Percentiles rank a stretch among this genome's conserved stretches.
phyloP scores from a whole-genome alignment of 2,113 vertebrate genomes.

The Microtus montanus region DNA sequence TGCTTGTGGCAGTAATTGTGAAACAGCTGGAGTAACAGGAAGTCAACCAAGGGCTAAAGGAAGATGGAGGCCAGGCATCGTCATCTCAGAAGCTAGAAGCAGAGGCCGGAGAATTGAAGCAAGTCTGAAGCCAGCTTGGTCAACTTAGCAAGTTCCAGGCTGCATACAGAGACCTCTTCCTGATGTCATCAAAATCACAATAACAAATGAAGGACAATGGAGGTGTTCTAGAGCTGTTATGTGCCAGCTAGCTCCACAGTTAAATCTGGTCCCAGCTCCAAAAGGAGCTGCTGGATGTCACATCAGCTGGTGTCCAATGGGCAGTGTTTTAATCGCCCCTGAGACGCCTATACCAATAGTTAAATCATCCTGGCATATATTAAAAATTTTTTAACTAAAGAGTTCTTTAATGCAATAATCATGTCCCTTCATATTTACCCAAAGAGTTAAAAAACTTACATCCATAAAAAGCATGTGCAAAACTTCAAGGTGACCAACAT shows the following conservation, averaged over 20 bases:
- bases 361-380: conserved; percentile 21
- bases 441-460: neutral
- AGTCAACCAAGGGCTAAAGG: too few species aligned
- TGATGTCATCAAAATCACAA: neutral
- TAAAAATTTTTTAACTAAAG: neutral
- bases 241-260: neutral
- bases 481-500: neutral
- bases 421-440: neutral
- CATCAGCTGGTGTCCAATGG: neutral
- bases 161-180: neutral
- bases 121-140: neutral
- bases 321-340: neutral
- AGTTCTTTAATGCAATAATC: neutral
- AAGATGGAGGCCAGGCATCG: too few species aligned
- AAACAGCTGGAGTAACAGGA: neutral
- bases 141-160: neutral
- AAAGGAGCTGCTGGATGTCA: neutral
- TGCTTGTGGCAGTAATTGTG: neutral
- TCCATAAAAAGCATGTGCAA: neutral
- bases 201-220: neutral
- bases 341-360: neutral
- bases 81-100: neutral
- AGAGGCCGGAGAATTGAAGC: neutral
- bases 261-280: neutral
- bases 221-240: neutral